Base-by-base conservation (phyloP, 2,797 vertebrate genomes). In the Petrocephalus schoutedeni region DNA sequence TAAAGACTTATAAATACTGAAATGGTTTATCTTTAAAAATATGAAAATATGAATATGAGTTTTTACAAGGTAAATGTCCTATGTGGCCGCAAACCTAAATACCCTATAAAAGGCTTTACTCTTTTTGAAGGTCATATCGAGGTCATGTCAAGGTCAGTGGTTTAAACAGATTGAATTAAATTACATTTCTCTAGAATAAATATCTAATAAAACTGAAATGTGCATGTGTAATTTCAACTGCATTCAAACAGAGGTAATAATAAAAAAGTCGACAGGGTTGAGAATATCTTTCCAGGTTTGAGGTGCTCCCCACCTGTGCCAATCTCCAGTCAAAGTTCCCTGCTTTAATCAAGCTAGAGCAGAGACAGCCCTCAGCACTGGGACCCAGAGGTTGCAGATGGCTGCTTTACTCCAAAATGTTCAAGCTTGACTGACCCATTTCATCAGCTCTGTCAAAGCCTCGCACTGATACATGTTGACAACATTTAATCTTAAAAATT, bases 401-500 rank as follows among this genome's bases (percentile, higher is more conserved):
- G 96, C 91, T 96, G 96, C 95, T 93, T 95, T 94, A 94, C 96
- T 95, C 96, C 93, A 93, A 92, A 95, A 95, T 95, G 96, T 97
- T 97, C 96, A 97, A 96, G 96, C 96, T 96, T 97, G 97, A 97
- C 95, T 96, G 95, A 95, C 95, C 94, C 94, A 97, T 98, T 98
- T 98, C 97, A 98, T 98, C 97, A 97, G 96, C 94, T 94, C 96
- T 96, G 97, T 97, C 96, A 96, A 96, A 96, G 96, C 93, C 96
- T 95, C 96, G 96, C 97, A 96, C 97, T 98, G 98, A 98, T 98
- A 97, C 96, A 96, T 98, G 97, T 97, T 98, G 97, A 98, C 98
- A 98, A 98, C 97, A 96, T 97, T 98, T 99, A 98, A 98, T 99
- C 97, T 98, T 97, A 97, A 98, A 98, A 98, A 99, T 97, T 97